Conservation (phyloP, 2,797 vertebrate species). For the Salarias fasciatus region DNA sequence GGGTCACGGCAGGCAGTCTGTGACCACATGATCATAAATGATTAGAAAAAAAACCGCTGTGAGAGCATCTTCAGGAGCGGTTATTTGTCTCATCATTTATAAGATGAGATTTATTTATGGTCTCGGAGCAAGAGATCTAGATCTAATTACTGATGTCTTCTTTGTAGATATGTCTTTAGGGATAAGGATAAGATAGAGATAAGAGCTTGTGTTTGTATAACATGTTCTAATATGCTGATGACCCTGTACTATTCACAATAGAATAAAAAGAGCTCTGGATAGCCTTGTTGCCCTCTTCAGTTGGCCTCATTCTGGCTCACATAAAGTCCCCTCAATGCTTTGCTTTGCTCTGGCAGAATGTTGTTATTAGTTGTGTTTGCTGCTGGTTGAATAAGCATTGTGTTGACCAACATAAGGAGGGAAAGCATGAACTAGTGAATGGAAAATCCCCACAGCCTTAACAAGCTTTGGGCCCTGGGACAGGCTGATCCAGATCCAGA, state of each 20-base stretch:
- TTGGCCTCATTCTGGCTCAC: conserved; percentile 33
- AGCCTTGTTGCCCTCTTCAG: conserved; percentile 16
- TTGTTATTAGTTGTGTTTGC: conserved; percentile 55
- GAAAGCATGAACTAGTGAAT: conserved; percentile 40
- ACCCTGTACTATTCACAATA: conserved; percentile 7
- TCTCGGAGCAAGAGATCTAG: conserved; percentile 14
- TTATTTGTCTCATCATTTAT: conserved; percentile 24
- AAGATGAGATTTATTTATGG: conserved; percentile 50
- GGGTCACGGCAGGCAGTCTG: conserved; percentile 30
- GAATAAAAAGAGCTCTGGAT: conserved; percentile 16
- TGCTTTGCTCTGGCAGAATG: conserved; percentile 26
- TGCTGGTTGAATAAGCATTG: conserved; percentile 46
- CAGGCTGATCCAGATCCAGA: conserved; percentile 47
- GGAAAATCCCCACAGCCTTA: conserved; percentile 62
- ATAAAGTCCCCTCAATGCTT: conserved; percentile 50
- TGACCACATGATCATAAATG: conserved; percentile 40
- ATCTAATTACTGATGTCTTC: no score
- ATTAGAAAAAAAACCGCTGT: conserved; percentile 36
- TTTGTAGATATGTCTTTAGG: no score
- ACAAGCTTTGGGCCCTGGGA: conserved; percentile 42
- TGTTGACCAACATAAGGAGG: conserved; percentile 36
- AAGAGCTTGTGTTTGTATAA: neutral
- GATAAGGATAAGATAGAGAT: no score
- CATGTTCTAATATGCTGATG: conserved; percentile 13
- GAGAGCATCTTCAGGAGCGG: conserved; percentile 37